These are phyloP conservation scores for Chauna torquata DNA, from an alignment of 2,113 vertebrate genomes.

Conservation along the genomic window DNA sequence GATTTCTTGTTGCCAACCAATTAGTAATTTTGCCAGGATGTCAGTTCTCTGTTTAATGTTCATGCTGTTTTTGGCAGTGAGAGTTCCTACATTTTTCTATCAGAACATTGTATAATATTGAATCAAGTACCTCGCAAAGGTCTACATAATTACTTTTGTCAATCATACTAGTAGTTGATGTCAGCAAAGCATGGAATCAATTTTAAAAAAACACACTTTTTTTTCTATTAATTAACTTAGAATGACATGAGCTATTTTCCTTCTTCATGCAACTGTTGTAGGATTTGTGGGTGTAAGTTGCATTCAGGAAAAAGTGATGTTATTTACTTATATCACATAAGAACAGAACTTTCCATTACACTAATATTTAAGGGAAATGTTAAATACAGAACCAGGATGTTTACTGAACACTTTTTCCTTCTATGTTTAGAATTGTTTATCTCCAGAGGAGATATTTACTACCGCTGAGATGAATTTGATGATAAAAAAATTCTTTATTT, in stretches of 20 bases:
- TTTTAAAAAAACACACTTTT: neutral
- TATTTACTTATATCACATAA: neutral
- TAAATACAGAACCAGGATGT: neutral
- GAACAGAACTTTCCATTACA: neutral
- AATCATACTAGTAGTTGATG: neutral
- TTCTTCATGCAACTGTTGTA: neutral
- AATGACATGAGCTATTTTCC: neutral
- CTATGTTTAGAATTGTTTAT: neutral
- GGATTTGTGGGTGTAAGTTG: neutral
- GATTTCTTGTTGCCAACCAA: neutral
- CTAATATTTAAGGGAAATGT: neutral
- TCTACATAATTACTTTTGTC: neutral
- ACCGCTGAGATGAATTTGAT: neutral
- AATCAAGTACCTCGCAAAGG: neutral
- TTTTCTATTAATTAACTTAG: neutral
- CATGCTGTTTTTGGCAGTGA: neutral
- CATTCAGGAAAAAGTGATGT: neutral
- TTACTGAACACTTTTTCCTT: neutral
- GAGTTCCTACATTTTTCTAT: neutral
- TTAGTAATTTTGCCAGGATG: neutral
- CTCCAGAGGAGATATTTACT: neutral
- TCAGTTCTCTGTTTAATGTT: neutral
- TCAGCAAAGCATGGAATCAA: neutral
- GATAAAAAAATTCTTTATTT: neutral
- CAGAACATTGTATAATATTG: neutral